Conservation (phyloP, 2,113 vertebrate genomes). For the Leuciscus idus region DNA sequence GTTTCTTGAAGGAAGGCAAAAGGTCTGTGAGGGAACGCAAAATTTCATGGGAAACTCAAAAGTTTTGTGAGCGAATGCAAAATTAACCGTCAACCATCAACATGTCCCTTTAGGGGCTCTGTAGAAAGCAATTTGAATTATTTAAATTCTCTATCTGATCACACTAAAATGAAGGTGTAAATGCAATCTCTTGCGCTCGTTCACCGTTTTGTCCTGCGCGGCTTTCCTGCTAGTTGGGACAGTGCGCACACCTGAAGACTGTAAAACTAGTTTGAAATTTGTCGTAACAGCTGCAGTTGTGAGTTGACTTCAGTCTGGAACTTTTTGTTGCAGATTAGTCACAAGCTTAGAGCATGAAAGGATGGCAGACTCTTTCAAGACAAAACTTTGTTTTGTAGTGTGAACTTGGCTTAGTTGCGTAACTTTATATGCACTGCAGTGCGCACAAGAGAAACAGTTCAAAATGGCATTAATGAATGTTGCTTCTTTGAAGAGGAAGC, state of each 20-base stretch:
- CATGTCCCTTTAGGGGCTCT: background rate
- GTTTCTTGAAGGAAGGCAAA: no score
- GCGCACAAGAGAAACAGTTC: background rate
- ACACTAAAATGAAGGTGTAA: background rate
- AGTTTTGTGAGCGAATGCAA: background rate
- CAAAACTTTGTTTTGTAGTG: conserved; percentile 2
- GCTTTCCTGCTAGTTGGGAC: background rate
- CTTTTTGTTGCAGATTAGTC: background rate
- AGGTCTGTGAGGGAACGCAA: no score
- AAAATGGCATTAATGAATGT: conserved; percentile 31
- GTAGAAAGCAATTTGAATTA: background rate
- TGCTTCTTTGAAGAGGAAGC: conserved; percentile 14
- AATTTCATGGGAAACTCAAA: no score
- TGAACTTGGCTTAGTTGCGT: background rate
- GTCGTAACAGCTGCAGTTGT: background rate
- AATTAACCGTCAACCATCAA: background rate
- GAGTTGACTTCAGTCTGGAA: background rate
- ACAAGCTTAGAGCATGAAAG: background rate
- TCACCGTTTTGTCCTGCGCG: background rate
- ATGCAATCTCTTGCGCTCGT: background rate
- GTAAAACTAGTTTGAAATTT: background rate
- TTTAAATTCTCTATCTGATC: no score
- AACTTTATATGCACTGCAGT: background rate
- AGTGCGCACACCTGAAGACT: background rate
- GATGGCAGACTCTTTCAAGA: background rate